Percentiles rank a stretch among this genome's conserved stretches.
Evolutionary conservation across 35 echinoderm and acorn worm genomes (phyloP).

Genomic region (Strongylocentrotus purpuratus): DNA sequence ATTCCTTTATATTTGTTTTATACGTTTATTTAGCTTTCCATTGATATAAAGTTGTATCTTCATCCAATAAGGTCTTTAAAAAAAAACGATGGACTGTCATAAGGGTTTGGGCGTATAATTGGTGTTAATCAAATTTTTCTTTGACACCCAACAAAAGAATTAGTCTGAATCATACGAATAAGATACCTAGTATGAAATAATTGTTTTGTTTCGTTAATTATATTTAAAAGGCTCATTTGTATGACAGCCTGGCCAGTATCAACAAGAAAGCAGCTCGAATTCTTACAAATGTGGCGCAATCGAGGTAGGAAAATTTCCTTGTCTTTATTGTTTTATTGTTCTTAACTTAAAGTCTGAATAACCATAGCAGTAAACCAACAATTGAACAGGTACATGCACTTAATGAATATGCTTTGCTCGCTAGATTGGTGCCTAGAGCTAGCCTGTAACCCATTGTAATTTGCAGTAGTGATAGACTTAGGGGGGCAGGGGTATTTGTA

Average conservation of each 20-base stretch:
- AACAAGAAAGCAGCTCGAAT: conserved; percentile 47
- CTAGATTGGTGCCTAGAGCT: neutral
- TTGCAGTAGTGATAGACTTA: no score
- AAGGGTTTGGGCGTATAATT: neutral
- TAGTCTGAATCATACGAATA: no score
- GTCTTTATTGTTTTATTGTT: neutral
- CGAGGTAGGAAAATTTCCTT: conserved; percentile 26
- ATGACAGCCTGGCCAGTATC: neutral
- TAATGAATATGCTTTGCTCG: neutral
- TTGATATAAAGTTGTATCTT: no score
- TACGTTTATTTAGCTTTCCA: no score
- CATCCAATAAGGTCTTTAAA: neutral
- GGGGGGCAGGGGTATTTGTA: no score
- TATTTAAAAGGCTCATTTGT: conserved; percentile 29
- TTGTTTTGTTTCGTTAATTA: no score
- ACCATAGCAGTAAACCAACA: no score
- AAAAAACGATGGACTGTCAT: neutral
- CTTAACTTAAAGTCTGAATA: no score
- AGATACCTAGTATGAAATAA: no score
- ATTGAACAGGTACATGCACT: neutral
- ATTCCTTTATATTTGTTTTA: neutral
- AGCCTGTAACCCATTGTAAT: neutral
- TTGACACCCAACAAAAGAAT: no score
- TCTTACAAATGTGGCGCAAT: conserved; percentile 16
- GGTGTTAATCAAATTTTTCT: neutral